Percentiles rank a stretch among this genome's conserved stretches.
These are phyloP conservation scores for Xanthorhoe designata DNA, from an alignment of 2,888 invertebrate genomes.

Conservation along the genomic window DNA sequence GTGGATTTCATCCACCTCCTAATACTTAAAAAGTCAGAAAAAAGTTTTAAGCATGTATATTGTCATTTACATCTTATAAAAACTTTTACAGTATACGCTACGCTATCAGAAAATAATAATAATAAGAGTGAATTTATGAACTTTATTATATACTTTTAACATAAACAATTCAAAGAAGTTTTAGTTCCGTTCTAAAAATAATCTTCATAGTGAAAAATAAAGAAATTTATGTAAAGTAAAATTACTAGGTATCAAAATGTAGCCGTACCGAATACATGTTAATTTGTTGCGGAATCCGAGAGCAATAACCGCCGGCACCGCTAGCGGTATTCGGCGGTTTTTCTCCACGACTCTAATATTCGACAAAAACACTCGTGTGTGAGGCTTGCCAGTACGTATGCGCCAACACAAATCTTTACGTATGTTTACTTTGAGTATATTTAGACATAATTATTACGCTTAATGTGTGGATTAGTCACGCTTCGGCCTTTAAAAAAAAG, in stretches of 20 bases:
- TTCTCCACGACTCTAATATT: constrained; percentile 78
- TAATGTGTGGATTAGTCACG: constrained; percentile 75
- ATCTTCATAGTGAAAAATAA: constrained; percentile 43
- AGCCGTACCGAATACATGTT: constrained; percentile 84
- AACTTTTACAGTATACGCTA: too few species aligned
- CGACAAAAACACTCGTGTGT: constrained; percentile 75
- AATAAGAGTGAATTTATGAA: neutral
- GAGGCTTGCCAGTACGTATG: constrained; percentile 46
- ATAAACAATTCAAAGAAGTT: constrained; percentile 13
- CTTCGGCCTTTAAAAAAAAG: constrained; percentile 64
- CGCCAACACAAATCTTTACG: constrained; percentile 57
- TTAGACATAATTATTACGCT: constrained; percentile 73
- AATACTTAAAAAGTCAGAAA: too few species aligned
- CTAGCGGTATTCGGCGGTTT: constrained; percentile 84
- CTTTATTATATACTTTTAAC: neutral
- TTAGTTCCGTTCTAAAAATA: constrained; percentile 40
- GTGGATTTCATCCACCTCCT: too few species aligned
- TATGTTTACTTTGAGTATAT: constrained; percentile 67
- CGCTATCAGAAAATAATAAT: too few species aligned
- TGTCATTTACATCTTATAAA: too few species aligned
- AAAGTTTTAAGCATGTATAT: too few species aligned
- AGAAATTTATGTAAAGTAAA: constrained; percentile 70
- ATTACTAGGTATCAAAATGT: constrained; percentile 78
- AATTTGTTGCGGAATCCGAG: constrained; percentile 85
- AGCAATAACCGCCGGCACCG: constrained; percentile 81